Percentiles rank a stretch among this genome's conserved stretches.
phyloP scores from a whole-genome alignment of 2,888 invertebrate genomes.

The Eubasilissa splendida region DNA sequence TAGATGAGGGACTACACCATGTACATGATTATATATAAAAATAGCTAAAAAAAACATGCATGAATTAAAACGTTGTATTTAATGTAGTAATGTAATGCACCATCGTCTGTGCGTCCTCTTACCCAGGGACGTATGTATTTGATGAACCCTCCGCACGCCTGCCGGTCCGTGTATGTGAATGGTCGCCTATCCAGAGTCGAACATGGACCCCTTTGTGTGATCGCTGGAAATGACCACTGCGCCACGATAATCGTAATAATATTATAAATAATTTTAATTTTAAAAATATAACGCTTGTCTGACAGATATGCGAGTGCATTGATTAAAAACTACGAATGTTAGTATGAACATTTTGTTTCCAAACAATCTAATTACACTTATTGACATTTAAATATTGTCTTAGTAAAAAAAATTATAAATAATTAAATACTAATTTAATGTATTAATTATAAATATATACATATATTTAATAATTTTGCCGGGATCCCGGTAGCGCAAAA shows the following conservation, averaged over 20 bases:
- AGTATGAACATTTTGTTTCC: too few relatives aligned
- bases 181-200: background rate
- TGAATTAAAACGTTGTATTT: background rate
- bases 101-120: background rate
- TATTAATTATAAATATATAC: too few relatives aligned
- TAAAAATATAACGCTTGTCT: too few relatives aligned
- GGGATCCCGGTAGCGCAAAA: too few relatives aligned
- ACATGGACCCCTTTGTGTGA: slow-evolving; percentile 22
- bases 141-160: slow-evolving; percentile 17
- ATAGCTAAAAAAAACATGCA: background rate
- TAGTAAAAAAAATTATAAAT: too few relatives aligned
- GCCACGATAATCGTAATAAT: background rate
- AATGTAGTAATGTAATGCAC: background rate
- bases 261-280: too few relatives aligned
- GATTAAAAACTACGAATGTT: too few relatives aligned
- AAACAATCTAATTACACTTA: too few relatives aligned
- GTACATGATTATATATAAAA: background rate
- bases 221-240: slow-evolving; percentile 6
- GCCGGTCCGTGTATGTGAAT: background rate
- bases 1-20: background rate
- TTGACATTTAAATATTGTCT: too few relatives aligned
- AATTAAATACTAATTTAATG: too few relatives aligned
- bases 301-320: too few relatives aligned
- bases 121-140: slow-evolving; percentile 4
- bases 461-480: too few relatives aligned